A percentile compares a stretch with the other conserved stretches of the same genome.
These are phyloP conservation scores for Luehdorfia chinensis DNA, from an alignment of 1,140 invertebrate species.

Conservation along the genomic window DNA sequence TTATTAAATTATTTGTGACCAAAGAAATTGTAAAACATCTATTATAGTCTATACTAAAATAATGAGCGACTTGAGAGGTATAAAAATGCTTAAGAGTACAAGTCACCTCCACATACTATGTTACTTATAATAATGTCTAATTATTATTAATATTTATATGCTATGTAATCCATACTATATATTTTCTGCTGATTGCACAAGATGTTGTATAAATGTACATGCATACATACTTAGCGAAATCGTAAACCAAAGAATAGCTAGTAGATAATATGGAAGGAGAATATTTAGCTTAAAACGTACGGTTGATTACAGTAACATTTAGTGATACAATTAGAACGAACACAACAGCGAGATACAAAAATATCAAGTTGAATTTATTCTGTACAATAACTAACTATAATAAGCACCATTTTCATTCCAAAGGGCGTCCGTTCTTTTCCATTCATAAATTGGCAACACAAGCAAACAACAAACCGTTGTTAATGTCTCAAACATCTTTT, in stretches of 20 bases:
- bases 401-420: constrained; percentile 71
- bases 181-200: constrained; percentile 45
- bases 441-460: constrained; percentile 37
- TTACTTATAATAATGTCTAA: constrained; percentile 21
- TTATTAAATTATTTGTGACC: constrained; percentile 71
- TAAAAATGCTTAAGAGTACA: constrained; percentile 34
- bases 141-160: constrained; percentile 15
- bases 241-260: constrained; percentile 15
- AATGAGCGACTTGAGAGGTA: constrained; percentile 44
- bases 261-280: constrained; percentile 29
- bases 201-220: no score
- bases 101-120: constrained; percentile 22
- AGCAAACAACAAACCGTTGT: constrained; percentile 15
- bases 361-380: constrained; percentile 69
- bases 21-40: constrained; percentile 52
- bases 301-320: constrained; percentile 12
- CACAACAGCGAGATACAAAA: constrained; percentile 53
- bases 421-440: constrained; percentile 37
- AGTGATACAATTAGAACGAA: constrained; percentile 19
- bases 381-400: constrained; percentile 73
- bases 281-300: constrained; percentile 11
- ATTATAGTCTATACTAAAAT: constrained; percentile 39
- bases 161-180: constrained; percentile 21
- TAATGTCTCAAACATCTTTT: constrained; percentile 14
- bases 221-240: constrained; percentile 22